Conservation (phyloP, 2,113 vertebrate species). For the Jacana jacana region DNA sequence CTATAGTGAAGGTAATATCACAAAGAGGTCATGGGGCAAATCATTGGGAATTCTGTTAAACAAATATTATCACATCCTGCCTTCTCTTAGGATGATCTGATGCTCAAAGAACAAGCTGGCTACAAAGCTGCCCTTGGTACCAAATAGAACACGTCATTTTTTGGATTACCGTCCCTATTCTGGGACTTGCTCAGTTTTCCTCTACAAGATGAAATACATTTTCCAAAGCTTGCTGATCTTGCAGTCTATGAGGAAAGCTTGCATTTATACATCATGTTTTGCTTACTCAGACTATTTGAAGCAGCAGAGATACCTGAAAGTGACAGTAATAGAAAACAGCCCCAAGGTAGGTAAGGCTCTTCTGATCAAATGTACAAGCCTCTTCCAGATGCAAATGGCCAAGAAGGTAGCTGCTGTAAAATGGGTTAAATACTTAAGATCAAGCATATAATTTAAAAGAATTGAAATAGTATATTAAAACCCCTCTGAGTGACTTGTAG, state of each 20-base stretch:
- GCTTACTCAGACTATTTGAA: background rate
- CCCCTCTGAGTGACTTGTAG: background rate
- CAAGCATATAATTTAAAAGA: background rate
- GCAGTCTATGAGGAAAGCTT: background rate
- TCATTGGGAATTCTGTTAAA: background rate
- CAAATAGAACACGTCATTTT: conserved; percentile 3
- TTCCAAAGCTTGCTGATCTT: conserved; percentile 26
- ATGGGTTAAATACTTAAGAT: background rate
- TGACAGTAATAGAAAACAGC: background rate
- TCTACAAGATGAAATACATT: background rate
- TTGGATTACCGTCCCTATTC: background rate
- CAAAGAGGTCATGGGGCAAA: background rate
- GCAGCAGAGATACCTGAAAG: background rate
- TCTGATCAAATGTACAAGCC: background rate
- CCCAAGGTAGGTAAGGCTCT: background rate
- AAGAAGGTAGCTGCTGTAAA: background rate
- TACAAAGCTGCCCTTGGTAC: background rate
- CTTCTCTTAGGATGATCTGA: background rate
- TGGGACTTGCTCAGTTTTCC: background rate
- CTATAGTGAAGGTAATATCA: background rate
- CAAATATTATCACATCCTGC: background rate
- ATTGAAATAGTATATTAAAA: background rate
- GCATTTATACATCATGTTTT: background rate
- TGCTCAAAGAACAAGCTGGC: background rate
- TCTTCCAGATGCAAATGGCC: background rate